Percentiles rank a stretch among this genome's conserved stretches.
phyloP scores from a whole-genome alignment of 2,113 vertebrate species.

The Panurus biarmicus region DNA sequence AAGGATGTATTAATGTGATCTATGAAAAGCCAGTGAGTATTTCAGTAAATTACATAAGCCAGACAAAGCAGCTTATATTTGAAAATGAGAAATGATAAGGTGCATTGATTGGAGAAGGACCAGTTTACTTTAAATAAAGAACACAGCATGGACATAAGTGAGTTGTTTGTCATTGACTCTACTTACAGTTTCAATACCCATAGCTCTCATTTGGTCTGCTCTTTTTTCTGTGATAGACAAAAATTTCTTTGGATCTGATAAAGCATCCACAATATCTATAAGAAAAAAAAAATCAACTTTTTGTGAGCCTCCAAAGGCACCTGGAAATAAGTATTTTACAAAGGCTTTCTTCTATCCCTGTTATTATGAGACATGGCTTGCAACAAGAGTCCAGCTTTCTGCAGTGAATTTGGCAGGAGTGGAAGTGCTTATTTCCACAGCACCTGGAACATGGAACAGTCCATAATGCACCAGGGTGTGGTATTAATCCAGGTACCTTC shows the following conservation, averaged over 20 bases:
- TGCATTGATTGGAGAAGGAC: background rate
- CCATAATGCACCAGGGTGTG: background rate
- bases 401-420: background rate
- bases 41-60: background rate
- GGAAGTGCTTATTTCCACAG: background rate
- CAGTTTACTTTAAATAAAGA: background rate
- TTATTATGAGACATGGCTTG: background rate
- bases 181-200: conserved; percentile 95
- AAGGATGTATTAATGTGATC: background rate
- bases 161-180: background rate
- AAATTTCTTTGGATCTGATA: conserved; percentile 99
- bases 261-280: conserved; percentile 93
- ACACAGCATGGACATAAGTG: background rate
- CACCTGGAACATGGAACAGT: background rate
- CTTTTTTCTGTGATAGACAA: conserved; percentile 96
- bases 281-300: background rate
- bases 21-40: background rate
- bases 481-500: background rate
- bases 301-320: background rate
- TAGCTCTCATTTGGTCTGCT: conserved; percentile 97
- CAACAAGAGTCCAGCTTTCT: background rate
- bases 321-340: background rate
- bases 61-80: background rate
- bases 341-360: background rate
- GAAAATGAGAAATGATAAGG: background rate